These are phyloP conservation scores for Dendroctonus valens DNA, from an alignment of 1,140 invertebrate species.

Conservation along the genomic window DNA sequence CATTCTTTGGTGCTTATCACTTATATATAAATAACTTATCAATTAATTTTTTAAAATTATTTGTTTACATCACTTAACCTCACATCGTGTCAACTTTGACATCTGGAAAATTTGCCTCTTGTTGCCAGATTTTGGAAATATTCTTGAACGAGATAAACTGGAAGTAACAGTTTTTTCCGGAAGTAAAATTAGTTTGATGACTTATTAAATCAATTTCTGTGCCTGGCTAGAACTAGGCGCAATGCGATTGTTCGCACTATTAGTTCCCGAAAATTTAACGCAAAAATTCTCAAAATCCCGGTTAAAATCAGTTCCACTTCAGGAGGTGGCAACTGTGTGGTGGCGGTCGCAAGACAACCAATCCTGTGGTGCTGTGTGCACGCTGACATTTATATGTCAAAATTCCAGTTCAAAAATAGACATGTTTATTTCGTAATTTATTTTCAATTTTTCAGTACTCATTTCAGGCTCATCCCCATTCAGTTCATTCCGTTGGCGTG, in stretches of 20 bases:
- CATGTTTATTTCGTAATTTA: conserved; percentile 20
- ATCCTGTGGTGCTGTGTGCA: too few species aligned
- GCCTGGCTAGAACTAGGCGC: neutral
- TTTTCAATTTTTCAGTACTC: conserved; percentile 4
- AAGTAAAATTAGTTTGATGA: neutral
- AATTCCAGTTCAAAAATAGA: conserved; percentile 32
- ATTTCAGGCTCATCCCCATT: conserved; percentile 18
- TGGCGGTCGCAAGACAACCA: too few species aligned
- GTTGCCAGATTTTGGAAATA: neutral
- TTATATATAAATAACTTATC: neutral
- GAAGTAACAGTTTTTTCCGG: neutral
- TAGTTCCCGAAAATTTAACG: too few species aligned
- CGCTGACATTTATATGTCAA: conserved; percentile 17
- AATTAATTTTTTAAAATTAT: neutral
- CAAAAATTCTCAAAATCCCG: too few species aligned
- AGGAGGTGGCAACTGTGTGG: too few species aligned
- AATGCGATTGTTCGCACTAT: neutral
- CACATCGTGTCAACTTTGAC: neutral
- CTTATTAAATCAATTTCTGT: neutral
- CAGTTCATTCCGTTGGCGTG: neutral
- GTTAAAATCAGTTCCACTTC: too few species aligned
- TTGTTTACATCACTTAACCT: neutral
- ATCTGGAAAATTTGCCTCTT: neutral
- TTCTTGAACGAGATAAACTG: neutral
- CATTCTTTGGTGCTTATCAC: neutral